Evolutionary conservation across 2,888 invertebrate species (phyloP).

Genomic region (Temnothorax unifasciatus): DNA sequence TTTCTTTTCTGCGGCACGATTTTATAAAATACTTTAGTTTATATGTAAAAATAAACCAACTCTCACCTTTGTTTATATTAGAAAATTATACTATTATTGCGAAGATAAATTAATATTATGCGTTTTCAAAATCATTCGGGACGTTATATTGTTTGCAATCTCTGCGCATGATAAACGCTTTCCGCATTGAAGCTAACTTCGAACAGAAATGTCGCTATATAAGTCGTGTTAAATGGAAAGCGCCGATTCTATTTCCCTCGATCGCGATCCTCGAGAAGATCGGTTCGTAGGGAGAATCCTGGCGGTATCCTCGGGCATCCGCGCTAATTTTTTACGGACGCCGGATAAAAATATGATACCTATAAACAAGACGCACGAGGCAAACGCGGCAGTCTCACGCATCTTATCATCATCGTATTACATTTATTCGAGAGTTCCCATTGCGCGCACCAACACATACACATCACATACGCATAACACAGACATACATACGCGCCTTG

Average conservation of each 20-base stretch:
- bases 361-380: conserved; percentile 20
- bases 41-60: not conserved
- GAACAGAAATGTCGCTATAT: not conserved
- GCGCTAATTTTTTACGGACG: not conserved
- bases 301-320: not conserved
- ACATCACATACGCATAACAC: not conserved
- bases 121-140: not conserved
- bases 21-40: not conserved
- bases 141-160: not conserved
- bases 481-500: conserved; percentile 14
- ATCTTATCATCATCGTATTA: not conserved
- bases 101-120: conserved; percentile 6
- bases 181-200: not conserved
- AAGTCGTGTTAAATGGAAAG: not conserved
- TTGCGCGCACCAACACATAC: not conserved
- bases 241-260: conserved; percentile 7
- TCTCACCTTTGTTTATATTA: not conserved
- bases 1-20: not conserved
- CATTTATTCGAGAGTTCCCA: not conserved
- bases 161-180: not conserved
- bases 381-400: conserved; percentile 16
- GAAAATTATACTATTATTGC: not conserved
- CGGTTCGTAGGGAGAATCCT: not conserved
- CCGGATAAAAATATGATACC: not conserved
- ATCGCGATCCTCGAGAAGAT: conserved; percentile 20